These are phyloP conservation scores for Arctopsyche grandis DNA, from an alignment of 1,140 invertebrate species.

Conservation along the genomic window DNA sequence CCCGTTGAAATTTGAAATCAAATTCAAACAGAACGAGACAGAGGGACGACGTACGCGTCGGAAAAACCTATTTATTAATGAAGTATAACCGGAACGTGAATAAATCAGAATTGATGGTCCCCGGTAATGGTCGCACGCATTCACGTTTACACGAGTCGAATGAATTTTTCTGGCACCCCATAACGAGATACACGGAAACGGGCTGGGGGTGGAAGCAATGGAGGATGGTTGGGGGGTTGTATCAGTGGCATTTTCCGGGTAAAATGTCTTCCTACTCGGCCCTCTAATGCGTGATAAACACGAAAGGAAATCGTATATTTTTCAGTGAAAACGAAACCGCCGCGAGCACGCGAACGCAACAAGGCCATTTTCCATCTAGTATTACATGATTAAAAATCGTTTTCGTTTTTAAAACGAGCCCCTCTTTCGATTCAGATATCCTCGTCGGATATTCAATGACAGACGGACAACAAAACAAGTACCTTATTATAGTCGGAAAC, in stretches of 20 bases:
- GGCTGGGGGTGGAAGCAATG: background rate
- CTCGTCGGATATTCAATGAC: conserved; percentile 4
- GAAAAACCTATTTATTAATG: background rate
- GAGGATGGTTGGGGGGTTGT: background rate
- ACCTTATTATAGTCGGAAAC: conserved; percentile 13
- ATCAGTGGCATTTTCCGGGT: conserved; percentile 49
- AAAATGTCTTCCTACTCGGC: conserved; percentile 49
- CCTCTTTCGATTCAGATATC: background rate
- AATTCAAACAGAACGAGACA: too few species aligned
- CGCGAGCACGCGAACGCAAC: conserved; percentile 43
- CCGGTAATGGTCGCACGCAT: conserved; percentile 1
- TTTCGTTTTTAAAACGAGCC: conserved; percentile 11
- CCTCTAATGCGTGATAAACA: conserved; percentile 48
- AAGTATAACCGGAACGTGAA: background rate
- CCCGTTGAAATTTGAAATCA: too few species aligned
- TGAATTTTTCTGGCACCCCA: conserved; percentile 40
- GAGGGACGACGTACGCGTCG: background rate
- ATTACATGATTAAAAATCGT: conserved; percentile 35
- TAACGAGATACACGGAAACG: conserved; percentile 40
- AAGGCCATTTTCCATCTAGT: conserved; percentile 7
- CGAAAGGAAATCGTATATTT: conserved; percentile 53
- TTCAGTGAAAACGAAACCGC: conserved; percentile 44
- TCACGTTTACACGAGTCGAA: too few species aligned
- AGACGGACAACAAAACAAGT: conserved; percentile 1
- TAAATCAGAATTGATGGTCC: conserved; percentile 20